Base-by-base conservation (phyloP, 2,113 vertebrate species). In the Spea bombifrons region DNA sequence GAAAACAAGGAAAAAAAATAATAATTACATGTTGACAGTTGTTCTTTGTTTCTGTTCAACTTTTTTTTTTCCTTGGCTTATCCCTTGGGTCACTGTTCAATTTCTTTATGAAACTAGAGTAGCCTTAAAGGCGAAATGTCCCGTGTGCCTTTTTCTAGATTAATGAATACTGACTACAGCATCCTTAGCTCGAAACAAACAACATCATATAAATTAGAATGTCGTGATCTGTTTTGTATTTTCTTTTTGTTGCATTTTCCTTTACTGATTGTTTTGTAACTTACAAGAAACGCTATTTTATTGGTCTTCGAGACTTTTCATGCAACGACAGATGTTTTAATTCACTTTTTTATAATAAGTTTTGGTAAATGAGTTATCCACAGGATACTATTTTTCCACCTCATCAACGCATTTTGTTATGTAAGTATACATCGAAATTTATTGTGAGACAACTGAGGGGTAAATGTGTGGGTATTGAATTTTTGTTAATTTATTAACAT, bases 21-120 rank as follows among this genome's bases (percentile, higher is more conserved):
- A 79, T 73, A 79, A 79, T 79, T 79, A 79, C 77, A 73, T 66
- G 61, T 73, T 64, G 66, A 67, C 70, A 67, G 77, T 79, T 79
- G 70, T 73, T 79, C 50, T 73, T 79, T 7, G 10, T 75, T 79
- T 79, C 53, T 73, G 69, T 72, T 30, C 67, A 79, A 72, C 50
- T 44, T 79, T 79, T 79, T 72, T 72, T 73, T 65, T 78, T 47
- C 15, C 50, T 9, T 50, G 45, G 13, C 16, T 70, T 53, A 67
- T 72, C 77, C 77, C 52, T 13, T 44, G 67, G 77, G 77, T 71
- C 47, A 44, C 8, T 79, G 66, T 79, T 66, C 77, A 79, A 79
- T 79, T 79, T 63, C 48, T 71, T 43, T 79, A 73, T 43, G 66
- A 50, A 71, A 79, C 47, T n/a, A 66, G 69, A 73, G 50, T 79